Evolutionary conservation across 2,797 vertebrate genomes (phyloP), one percentile per base, ranked within the genome.

Genomic region (Mastacembelus armatus): DNA sequence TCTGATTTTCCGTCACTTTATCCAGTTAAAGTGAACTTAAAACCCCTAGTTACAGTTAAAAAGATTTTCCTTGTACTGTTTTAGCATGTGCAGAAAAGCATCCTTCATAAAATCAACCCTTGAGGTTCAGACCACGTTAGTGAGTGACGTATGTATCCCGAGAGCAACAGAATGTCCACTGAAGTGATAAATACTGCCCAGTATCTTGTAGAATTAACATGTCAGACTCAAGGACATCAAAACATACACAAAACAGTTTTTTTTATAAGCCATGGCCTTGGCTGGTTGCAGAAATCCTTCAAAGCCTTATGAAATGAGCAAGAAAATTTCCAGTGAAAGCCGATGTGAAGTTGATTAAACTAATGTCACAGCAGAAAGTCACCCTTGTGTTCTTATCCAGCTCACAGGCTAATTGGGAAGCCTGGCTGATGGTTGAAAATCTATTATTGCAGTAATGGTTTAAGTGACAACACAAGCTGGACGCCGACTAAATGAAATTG

Each of bases 201-300:
- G 32, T 30, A 57, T 35, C 18, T 42, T 9, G 8, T 36, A 35
- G 50, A 76, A 71, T 71, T 59, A 72, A 69, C 26, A 65, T 54
- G 29, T 73, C 43, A 70, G 70, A 80, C 11, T 39, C 36, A 50
- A 58, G 38, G 49, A 75, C 45, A 76, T 80, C 52, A 75, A 80
- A 74, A 52, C 42, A 58, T 67, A 56, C 10, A 66, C 79, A 62
- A 66, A 59, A 33, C 29, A n/a, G 22, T 10, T 12, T 77, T 12
- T 77, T 74, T 65, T 54, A 38, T 29, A 24, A 32, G 65, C n/a
- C 19, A 11, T 24, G 27, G 33, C 35, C 29, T 69, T 29, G 45
- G 62, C 52, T 49, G 47, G 16, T 2, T 39, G 39, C 3, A 54
- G n/a, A 71, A 66, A 62, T 43, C 19, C 42, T 40, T 58, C 27